Percentiles rank a stretch among this genome's conserved stretches.
These are phyloP conservation scores for Choloepus didactylus DNA, from an alignment of 2,797 vertebrate genomes.

Conservation along the genomic window DNA sequence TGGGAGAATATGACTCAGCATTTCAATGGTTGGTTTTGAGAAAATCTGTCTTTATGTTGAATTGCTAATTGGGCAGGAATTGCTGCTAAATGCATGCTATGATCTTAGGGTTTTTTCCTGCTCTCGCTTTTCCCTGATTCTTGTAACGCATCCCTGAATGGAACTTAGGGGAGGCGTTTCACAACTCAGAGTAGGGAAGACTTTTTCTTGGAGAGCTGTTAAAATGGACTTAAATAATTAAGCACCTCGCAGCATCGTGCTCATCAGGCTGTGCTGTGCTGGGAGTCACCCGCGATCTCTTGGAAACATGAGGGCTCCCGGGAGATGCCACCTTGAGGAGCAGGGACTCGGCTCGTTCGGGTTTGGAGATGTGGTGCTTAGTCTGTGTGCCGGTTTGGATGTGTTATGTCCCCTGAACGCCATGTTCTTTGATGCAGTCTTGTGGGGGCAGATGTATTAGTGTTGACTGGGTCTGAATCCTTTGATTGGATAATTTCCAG, in stretches of 20 bases:
- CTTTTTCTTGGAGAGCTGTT: constrained; percentile 10
- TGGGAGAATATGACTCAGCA: constrained; percentile 34
- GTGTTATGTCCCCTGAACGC: too few relatives aligned
- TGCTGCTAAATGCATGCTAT: not conserved
- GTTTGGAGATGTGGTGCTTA: too few relatives aligned
- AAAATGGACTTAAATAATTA: constrained; percentile 40
- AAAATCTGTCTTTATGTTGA: not conserved
- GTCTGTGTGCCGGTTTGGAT: too few relatives aligned
- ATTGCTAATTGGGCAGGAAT: not conserved
- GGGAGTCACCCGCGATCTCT: not conserved
- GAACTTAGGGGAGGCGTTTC: not conserved
- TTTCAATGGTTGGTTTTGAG: constrained; percentile 13
- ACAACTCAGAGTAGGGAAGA: not conserved
- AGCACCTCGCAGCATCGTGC: not conserved
- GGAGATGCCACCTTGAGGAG: too few relatives aligned
- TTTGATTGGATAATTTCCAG: too few relatives aligned
- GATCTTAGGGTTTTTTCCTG: not conserved
- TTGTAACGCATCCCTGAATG: not conserved
- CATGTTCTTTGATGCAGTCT: too few relatives aligned
- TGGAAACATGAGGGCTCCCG: too few relatives aligned
- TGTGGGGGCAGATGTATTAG: too few relatives aligned
- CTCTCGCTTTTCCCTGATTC: not conserved
- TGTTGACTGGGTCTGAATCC: too few relatives aligned
- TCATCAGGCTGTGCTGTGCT: not conserved
- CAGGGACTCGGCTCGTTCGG: too few relatives aligned